Percentiles rank a stretch among this genome's conserved stretches.
phyloP scores from a whole-genome alignment of 2,888 invertebrate genomes.

The Pinctada fucata region DNA sequence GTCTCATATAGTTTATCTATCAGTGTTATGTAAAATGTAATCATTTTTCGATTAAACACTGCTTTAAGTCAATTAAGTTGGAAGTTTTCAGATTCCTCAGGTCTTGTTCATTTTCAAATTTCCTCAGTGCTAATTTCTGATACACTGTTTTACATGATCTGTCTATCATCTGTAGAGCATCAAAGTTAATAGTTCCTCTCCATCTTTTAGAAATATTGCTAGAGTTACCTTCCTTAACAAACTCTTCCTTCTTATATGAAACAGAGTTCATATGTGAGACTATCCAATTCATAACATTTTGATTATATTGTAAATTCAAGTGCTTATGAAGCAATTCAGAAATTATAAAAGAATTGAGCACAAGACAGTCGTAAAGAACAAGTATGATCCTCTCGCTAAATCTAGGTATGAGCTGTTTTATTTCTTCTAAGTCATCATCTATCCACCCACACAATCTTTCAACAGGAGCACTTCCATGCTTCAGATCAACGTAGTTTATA shows the following conservation, averaged over 20 bases:
- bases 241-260: not conserved
- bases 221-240: slow-evolving; percentile 12
- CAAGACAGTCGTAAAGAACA: slow-evolving; percentile 20
- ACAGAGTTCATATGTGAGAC: not conserved
- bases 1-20: too few species aligned
- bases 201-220: slow-evolving; percentile 17
- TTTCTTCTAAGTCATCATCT: not conserved
- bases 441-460: slow-evolving; percentile 12
- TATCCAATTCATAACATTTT: slow-evolving; percentile 5
- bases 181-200: not conserved
- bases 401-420: not conserved
- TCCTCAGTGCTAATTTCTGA: not conserved
- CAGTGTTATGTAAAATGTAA: too few species aligned
- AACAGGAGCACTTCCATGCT: not conserved
- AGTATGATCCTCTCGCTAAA: not conserved
- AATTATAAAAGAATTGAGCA: not conserved
- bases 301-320: not conserved
- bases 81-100: not conserved
- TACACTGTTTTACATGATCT: slow-evolving; percentile 2
- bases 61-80: not conserved
- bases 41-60: not conserved
- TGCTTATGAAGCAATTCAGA: not conserved
- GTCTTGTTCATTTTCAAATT: not conserved
- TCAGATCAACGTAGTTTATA: not conserved
- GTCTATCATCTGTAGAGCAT: slow-evolving; percentile 1